Evolutionary conservation across 2,888 invertebrate species (phyloP).

Genomic region (Trachelus iudaicus): DNA sequence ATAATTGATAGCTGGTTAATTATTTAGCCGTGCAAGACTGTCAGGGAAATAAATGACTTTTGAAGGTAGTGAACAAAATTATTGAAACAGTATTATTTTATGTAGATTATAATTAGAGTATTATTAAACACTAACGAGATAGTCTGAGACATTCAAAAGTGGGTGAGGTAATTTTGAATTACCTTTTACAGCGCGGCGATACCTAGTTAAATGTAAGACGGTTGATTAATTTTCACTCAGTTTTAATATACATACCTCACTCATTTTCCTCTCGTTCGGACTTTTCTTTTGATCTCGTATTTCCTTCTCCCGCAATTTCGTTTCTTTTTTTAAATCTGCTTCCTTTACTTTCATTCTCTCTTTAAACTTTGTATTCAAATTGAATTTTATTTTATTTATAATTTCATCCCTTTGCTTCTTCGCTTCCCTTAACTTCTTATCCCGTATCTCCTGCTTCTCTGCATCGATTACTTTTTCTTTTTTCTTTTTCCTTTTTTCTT

Average conservation of each 20-base stretch:
- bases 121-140: not conserved
- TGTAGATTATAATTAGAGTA: not conserved
- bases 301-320: constrained; percentile 14
- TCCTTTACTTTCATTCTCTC: constrained; percentile 24
- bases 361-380: constrained; percentile 28
- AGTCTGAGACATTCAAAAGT: not conserved
- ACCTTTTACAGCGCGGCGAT: not conserved
- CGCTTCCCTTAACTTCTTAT: constrained; percentile 19
- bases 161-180: not conserved
- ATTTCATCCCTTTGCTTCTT: constrained; percentile 30
- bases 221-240: not conserved
- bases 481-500: not conserved
- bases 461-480: not conserved
- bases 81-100: not conserved
- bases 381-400: constrained; percentile 29
- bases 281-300: constrained; percentile 19
- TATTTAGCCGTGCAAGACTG: not conserved
- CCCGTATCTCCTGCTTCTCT: not conserved
- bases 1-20: not conserved
- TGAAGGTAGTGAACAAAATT: not conserved
- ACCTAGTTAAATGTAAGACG: not conserved
- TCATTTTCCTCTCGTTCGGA: constrained; percentile 26
- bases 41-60: not conserved
- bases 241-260: constrained; percentile 20
- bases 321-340: constrained; percentile 21